A percentile compares a stretch with the other conserved stretches of the same genome.
These are phyloP conservation scores for Dendroctonus valens DNA, from an alignment of 1,140 invertebrate genomes.

Conservation along the genomic window DNA sequence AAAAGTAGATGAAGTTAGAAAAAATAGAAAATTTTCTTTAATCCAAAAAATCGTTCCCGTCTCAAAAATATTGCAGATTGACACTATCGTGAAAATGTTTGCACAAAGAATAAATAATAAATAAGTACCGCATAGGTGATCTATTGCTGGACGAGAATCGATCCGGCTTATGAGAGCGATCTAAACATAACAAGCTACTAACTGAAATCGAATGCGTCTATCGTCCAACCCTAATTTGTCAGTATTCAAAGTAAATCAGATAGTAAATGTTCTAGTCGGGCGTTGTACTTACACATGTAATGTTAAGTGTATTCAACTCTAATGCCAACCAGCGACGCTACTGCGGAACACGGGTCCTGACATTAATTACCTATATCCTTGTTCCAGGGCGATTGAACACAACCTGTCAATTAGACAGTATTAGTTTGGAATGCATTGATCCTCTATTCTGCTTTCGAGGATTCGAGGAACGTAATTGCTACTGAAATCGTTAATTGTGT, in stretches of 20 bases:
- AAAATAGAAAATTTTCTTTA: no score
- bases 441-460: conserved; percentile 7
- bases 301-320: conserved; percentile 41
- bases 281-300: conserved; percentile 44
- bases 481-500: conserved; percentile 9
- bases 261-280: conserved; percentile 35
- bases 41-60: no score
- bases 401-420: conserved; percentile 52
- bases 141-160: no score
- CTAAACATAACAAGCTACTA: no score
- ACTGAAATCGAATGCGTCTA: no score
- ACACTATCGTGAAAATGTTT: no score
- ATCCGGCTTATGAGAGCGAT: no score
- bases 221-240: conserved; percentile 28
- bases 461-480: conserved; percentile 18
- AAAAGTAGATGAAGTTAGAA: no score
- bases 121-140: no score
- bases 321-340: conserved; percentile 31
- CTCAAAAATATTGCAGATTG: no score
- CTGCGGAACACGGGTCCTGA: conserved; percentile 48
- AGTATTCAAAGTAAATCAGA: conserved; percentile 35
- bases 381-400: conserved; percentile 50
- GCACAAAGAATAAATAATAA: no score
- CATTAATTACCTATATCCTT: conserved; percentile 53
- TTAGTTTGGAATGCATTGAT: conserved; percentile 41